These are phyloP conservation scores for Myotis yumanensis DNA, from an alignment of 2,113 vertebrate genomes.

Conservation along the genomic window DNA sequence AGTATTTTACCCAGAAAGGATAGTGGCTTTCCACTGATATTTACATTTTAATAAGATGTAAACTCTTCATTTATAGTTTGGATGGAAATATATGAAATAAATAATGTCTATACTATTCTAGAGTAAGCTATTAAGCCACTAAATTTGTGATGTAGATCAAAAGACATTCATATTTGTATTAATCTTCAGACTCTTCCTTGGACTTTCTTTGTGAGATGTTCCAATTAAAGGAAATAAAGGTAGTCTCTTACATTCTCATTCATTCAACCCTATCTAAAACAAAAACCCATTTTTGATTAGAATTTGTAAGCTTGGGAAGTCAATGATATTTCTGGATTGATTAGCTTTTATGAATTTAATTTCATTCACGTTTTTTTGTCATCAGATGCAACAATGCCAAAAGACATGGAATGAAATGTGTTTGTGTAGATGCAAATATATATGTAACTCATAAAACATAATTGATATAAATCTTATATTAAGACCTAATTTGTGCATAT, in stretches of 20 bases:
- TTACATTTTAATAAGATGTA: constrained; percentile 20
- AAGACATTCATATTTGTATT: not conserved
- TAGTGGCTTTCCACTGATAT: not conserved
- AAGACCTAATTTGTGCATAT: not conserved
- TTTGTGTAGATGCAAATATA: not conserved
- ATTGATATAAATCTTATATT: not conserved
- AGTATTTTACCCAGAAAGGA: not conserved
- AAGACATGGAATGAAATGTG: not conserved
- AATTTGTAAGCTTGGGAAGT: not conserved
- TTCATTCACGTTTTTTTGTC: constrained; percentile 9
- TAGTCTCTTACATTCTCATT: not conserved
- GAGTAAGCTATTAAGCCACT: not conserved
- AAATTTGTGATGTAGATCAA: not conserved
- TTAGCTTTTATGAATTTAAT: constrained; percentile 10
- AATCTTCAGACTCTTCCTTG: constrained; percentile 9
- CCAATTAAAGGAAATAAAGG: not conserved
- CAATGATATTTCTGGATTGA: not conserved
- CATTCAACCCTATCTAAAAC: not conserved
- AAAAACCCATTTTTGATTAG: not conserved
- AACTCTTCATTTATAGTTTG: not conserved
- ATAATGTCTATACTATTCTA: not conserved
- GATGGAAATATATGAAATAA: not conserved
- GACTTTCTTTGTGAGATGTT: not conserved
- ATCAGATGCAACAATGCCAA: not conserved
- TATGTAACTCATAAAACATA: not conserved